These are phyloP conservation scores for Ectemnius cavifrons DNA, from an alignment of 2,888 invertebrate genomes.

Conservation along the genomic window DNA sequence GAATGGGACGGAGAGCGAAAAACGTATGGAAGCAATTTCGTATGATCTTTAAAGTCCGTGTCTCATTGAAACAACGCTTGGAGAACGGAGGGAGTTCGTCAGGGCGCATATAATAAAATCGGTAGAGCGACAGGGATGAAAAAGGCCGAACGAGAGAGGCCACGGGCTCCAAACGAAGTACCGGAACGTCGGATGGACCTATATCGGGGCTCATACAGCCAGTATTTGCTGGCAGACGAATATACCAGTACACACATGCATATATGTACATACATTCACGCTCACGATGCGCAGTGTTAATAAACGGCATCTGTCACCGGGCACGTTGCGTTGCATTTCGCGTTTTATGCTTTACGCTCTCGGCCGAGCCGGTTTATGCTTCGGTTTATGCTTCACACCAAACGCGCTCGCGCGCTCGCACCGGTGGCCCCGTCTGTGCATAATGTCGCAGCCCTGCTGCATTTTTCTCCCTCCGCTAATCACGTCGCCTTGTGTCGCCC, in stretches of 20 bases:
- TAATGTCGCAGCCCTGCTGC: slow-evolving; percentile 49
- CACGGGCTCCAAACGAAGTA: slow-evolving; percentile 28
- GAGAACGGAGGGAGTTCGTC: slow-evolving; percentile 3
- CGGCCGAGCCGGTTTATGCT: slow-evolving; percentile 70
- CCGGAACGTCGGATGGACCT: slow-evolving; percentile 16
- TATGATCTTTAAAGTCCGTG: slow-evolving; percentile 34
- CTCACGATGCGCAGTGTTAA: slow-evolving; percentile 65
- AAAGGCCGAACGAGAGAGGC: slow-evolving; percentile 33
- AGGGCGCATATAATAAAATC: slow-evolving; percentile 51
- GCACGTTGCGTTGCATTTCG: slow-evolving; percentile 72
- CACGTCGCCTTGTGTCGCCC: slow-evolving; percentile 40
- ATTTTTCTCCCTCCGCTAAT: slow-evolving; percentile 59
- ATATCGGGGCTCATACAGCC: slow-evolving; percentile 2
- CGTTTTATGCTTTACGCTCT: slow-evolving; percentile 73
- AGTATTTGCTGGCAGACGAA: not conserved
- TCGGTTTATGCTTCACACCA: slow-evolving; percentile 77
- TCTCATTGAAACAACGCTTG: slow-evolving; percentile 8
- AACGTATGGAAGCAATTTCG: slow-evolving; percentile 1
- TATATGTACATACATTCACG: slow-evolving; percentile 18
- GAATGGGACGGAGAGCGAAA: too few relatives aligned
- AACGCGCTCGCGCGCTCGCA: slow-evolving; percentile 63
- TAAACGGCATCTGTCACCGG: slow-evolving; percentile 77
- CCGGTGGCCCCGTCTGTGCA: slow-evolving; percentile 53
- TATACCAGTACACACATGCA: not conserved
- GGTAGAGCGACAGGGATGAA: slow-evolving; percentile 10